Evolutionary conservation across 2,797 vertebrate genomes (phyloP), one percentile per base, ranked within the genome.

Genomic region (Silurus lanzhouensis): DNA sequence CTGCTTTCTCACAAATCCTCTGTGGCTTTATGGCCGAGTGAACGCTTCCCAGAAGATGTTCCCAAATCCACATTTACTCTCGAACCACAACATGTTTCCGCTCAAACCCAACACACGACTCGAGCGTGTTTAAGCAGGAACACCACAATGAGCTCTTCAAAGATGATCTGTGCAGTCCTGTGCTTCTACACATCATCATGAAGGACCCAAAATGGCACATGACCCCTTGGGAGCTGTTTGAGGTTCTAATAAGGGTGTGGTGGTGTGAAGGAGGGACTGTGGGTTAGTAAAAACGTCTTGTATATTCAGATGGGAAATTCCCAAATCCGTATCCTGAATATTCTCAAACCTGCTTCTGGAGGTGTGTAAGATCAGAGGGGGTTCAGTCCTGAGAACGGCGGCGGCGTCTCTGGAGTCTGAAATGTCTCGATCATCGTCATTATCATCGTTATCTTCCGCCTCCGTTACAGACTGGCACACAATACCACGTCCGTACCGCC

Each of bases 401-500:
- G 48, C 2, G 25, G 48, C 19, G 31, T 81, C 46, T 55, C 63
- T 81, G 64, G 48, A 25, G 22, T 68, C 64, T 6, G 12, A 27
- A 38, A 17, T 70, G 66, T 31, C 66, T 70, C 58, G 7, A 14
- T 70, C 82, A 68, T 44, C 52, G 58, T 83, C 66, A 86, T 82
- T 48, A 82, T 81, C 90, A 90, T 91, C 81, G 25, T 60, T n/a
- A 63, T 84, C 76, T 83, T 63, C 71, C 58, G 71, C 91, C 91
- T 90, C 79, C 87, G 87, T 84, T 88, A 88, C 93, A 88, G 92
- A 89, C 87, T 92, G 91, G 90, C 92, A 89, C 86, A 87, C 57
- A 27, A 52, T 55, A 38, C 48, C 81, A 82, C 52, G 12, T 71
- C 58, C 25, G 14, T 66, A 60, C 81, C 66, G 81, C 81, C 81